Evolutionary conservation across 2,797 vertebrate species (phyloP), one percentile per base, ranked within the genome.

Genomic region (Liparis tanakae): DNA sequence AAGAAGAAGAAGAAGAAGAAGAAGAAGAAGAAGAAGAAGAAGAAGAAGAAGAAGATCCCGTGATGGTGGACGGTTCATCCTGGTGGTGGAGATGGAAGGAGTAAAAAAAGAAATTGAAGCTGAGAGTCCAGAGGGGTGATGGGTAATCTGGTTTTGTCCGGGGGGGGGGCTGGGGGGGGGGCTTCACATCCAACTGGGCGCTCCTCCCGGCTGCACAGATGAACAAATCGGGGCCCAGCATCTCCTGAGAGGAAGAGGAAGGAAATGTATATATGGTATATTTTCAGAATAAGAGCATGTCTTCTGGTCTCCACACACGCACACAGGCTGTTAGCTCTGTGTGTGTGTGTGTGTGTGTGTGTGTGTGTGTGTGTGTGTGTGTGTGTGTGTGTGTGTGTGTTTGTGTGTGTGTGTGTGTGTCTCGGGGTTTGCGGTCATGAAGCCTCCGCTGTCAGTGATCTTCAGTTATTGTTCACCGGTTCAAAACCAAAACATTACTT

Each of bases 191-290:
- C 46, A 15, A 22, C 46, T 5, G 60, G 60, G n/a, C 6, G 5
- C 36, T 67, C 46, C 66, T 65, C 61, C 57, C 10, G 22, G 62
- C 30, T 72, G 79, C 74, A 84, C 48, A 51, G 65, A n/a, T 37
- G 77, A 15, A 82, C 48, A 53, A 64, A 44, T 1, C 54, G 39
- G 30, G 4, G 41, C 53, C 60, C 44, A 56, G 37, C 3, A 3
- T 18, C 60, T 74, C 54, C 74, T 79, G 4, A 37, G 36, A 48
- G 17, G 34, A 17, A 20, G 9, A 65, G n/a, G 37, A 17, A 34
- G 9, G 55, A n/a, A 7, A 50, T 3, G 20, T 56, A 0, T 18
- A n/a, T 6, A n/a, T 14, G 18, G 20, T 1, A 18, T 6, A 10
- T 14, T 39, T 59, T 59, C 18, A 39, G 12, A 20, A 18, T 5